Conservation (phyloP, 2,888 invertebrate genomes). For the Agelastica alni region DNA sequence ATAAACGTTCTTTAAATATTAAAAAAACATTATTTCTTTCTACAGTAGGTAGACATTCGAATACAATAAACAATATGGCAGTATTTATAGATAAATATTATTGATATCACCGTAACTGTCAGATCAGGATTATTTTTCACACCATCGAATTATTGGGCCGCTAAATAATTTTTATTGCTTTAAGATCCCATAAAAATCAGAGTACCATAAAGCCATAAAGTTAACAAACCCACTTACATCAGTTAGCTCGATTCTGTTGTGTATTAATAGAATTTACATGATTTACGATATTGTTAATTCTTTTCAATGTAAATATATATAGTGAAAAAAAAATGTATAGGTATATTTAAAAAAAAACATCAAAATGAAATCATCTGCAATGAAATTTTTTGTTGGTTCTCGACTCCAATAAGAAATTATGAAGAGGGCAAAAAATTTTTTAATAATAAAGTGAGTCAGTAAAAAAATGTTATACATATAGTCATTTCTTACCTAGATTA, state of each 20-base stretch:
- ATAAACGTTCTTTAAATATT: neutral
- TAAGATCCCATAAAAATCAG: constrained; percentile 23
- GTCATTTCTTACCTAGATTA: no score
- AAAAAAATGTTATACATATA: no score
- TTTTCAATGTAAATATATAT: no score
- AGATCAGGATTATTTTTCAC: constrained; percentile 19
- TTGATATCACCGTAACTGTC: constrained; percentile 18
- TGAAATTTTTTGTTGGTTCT: no score
- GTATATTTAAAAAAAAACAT: no score
- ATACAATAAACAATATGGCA: neutral
- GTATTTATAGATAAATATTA: constrained; percentile 14
- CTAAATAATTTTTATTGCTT: constrained; percentile 25
- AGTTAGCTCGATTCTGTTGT: constrained; percentile 14
- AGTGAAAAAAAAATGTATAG: no score
- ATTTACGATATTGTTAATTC: constrained; percentile 9
- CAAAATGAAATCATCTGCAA: no score
- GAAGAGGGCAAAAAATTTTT: no score
- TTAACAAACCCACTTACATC: constrained; percentile 21
- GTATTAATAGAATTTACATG: constrained; percentile 15
- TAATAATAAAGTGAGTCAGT: no score
- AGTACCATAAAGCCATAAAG: constrained; percentile 25
- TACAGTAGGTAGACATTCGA: neutral
- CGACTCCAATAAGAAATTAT: no score
- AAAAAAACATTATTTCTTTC: neutral
- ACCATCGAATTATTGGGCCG: constrained; percentile 18